Evolutionary conservation across 2,888 invertebrate species (phyloP).

Genomic region (Glyphotaelius pellucidus): DNA sequence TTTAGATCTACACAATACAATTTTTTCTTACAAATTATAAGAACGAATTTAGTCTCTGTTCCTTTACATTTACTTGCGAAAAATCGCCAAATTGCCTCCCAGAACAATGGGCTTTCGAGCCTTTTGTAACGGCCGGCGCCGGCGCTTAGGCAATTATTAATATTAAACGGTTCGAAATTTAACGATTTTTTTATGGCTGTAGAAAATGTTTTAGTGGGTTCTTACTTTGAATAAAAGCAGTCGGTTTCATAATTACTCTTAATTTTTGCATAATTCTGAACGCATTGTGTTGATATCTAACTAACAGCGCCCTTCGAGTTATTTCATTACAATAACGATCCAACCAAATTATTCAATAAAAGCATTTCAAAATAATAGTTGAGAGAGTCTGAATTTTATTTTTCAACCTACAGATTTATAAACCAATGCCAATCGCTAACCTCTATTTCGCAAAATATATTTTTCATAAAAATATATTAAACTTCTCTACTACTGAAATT

Average conservation of each 20-base stretch:
- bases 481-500: no score
- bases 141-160: neutral
- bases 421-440: no score
- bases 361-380: no score
- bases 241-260: neutral
- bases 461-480: neutral
- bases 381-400: no score
- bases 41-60: neutral
- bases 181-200: neutral
- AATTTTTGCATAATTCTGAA: neutral
- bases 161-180: neutral
- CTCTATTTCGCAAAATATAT: no score
- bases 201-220: neutral
- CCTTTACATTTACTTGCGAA: neutral
- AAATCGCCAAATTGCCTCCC: neutral
- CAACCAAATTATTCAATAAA: no score
- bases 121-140: neutral
- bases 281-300: no score
- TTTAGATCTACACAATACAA: no score
- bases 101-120: neutral
- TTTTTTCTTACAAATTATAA: neutral
- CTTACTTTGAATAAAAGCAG: neutral
- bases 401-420: neutral
- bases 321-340: no score
- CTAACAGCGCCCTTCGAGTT: no score